phyloP scores from a whole-genome alignment of 2,888 invertebrate species.

The Linnaemya tessellans region DNA sequence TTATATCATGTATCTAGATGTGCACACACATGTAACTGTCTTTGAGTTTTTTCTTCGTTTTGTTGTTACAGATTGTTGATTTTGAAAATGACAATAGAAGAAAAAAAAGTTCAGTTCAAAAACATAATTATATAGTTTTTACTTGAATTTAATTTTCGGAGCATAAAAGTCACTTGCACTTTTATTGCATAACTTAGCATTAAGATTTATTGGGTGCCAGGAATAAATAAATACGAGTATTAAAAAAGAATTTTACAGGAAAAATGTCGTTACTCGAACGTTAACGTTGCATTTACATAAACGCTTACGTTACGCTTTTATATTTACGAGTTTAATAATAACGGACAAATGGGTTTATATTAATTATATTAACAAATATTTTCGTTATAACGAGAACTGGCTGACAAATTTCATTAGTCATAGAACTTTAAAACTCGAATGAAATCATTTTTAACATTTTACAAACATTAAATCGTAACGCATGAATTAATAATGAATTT shows the following conservation, averaged over 20 bases:
- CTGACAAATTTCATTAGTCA: not conserved
- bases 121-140: conserved; percentile 36
- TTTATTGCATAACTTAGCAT: not conserved
- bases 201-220: not conserved
- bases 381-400: not conserved
- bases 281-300: not conserved
- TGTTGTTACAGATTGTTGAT: conserved; percentile 80
- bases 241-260: not conserved
- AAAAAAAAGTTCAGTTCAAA: conserved; percentile 1
- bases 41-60: conserved; percentile 41
- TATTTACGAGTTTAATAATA: no score
- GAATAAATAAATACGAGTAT: not conserved
- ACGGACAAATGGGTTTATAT: not conserved
- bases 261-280: not conserved
- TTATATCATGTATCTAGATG: conserved; percentile 51
- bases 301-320: not conserved
- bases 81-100: conserved; percentile 79
- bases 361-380: not conserved
- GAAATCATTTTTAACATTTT: conserved; percentile 19
- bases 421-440: not conserved
- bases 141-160: conserved; percentile 6
- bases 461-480: conserved; percentile 14
- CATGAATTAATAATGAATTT: conserved; percentile 52
- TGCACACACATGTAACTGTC: conserved; percentile 67
- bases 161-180: conserved; percentile 36